Evolutionary conservation across 1,140 invertebrate genomes (phyloP).

Genomic region (Coenobita brevimanus): DNA sequence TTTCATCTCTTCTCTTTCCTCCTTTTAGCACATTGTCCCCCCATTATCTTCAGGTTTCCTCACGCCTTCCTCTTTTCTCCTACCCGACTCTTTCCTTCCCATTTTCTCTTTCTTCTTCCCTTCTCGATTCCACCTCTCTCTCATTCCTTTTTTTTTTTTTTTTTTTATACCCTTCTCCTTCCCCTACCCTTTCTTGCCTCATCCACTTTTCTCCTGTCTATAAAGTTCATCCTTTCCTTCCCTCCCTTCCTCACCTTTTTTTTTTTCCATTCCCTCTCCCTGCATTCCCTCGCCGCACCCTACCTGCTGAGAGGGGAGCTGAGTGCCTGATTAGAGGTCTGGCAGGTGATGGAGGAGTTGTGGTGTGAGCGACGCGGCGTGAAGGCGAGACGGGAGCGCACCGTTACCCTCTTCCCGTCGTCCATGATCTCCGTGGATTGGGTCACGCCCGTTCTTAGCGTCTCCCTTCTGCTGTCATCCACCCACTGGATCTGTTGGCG

Average conservation of each 20-base stretch:
- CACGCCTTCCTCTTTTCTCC: not conserved
- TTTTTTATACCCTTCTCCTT: not conserved
- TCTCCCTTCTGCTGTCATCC: conserved; percentile 65
- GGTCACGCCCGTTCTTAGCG: conserved; percentile 42
- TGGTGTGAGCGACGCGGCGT: conserved; percentile 72
- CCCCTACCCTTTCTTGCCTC: not conserved
- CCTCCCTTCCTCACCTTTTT: not conserved
- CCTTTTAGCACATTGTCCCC: not conserved
- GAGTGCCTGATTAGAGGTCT: conserved; percentile 72
- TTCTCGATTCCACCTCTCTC: conserved; percentile 1
- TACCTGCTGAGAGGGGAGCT: conserved; percentile 66
- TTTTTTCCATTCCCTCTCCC: not conserved
- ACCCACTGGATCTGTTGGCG: conserved; percentile 66
- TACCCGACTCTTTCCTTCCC: not conserved
- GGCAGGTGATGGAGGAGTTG: conserved; percentile 72
- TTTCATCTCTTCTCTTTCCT: not conserved
- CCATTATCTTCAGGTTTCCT: not conserved
- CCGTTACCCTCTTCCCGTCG: conserved; percentile 71
- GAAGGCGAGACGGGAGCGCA: conserved; percentile 72
- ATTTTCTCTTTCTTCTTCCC: not conserved
- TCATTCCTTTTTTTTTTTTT: not conserved
- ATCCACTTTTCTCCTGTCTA: not conserved
- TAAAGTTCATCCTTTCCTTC: not conserved
- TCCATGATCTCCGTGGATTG: conserved; percentile 66
- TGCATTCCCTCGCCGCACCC: not conserved